Base-by-base conservation (phyloP, 2,113 vertebrate species). In the Pandion haliaetus region DNA sequence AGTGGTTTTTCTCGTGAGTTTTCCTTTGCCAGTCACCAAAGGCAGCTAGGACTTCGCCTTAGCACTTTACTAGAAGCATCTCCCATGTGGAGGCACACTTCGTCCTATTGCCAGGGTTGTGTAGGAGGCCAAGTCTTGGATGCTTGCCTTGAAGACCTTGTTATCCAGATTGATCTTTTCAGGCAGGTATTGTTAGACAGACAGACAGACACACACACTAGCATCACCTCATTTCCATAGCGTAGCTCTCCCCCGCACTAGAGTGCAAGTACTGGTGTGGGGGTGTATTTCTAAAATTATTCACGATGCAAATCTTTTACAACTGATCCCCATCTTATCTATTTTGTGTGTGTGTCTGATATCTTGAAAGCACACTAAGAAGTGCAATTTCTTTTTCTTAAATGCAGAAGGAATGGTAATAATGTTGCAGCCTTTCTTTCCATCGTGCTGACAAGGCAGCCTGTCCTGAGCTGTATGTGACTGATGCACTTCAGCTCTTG, bases 231-330 rank as follows among this genome's bases (percentile, higher is more conserved):
- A 42, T 55, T 34, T 42, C 84, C 91, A 82, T 65, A 90, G 95
- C 3, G 6, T 25, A 20, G 84, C 81, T 96, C 96, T 97, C 94
- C 92, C 96, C 95, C 86, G 45, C 82, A 2, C 81, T 21, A 6
- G 59, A 63, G 69, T 52, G 1, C 8, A n/a, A 74, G 61, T 1
- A 31, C 82, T 65, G 81, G 28, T 47, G 40, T 90, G 94, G 94
- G 96, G 92, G 89, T 63, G 93, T 91, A 55, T 32, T 93, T 86
- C 96, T 92, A 95, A 97, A 96, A 97, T 96, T 93, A 94, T 36
- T 36, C 90, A 16, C 0, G 1, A 71, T 18, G 38, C 57, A 49
- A 67, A 6, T n/a, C 36, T 71, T 74, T 57, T 78, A 90, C 94
- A 80, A 63, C 88, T 12, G 52, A 76, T 88, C 67, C 89, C 69